Base-by-base conservation (phyloP, 1,140 invertebrate species). In the Diorhabda sublineata region DNA sequence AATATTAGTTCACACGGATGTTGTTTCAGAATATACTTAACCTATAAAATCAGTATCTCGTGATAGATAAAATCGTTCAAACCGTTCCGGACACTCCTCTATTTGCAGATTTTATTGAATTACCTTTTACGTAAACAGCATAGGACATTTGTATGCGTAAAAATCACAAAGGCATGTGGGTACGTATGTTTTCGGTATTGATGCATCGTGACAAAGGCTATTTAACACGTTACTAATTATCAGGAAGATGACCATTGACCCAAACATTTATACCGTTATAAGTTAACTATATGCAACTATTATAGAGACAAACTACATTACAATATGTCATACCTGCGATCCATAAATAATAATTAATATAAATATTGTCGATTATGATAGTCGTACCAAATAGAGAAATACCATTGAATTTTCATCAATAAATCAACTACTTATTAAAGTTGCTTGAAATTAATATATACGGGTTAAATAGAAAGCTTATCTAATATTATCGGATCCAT, bases 231-330 rank as follows among this genome's bases (percentile, higher is more conserved):
- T 44, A 45, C 61, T 62, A 62, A 62, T 62, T 62, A 44, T 44
- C 42, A 11, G 7, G 61, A 44, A 44, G 42, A n/a, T 62, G 61
- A 62, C 61, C 61, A 44, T 11, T 62, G 61, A 62, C 61, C 61
- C 61, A 62, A 45, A 62, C 42, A 62, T 44, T n/a, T 42, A n/a
- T 44, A 62, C 61, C 61, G 61, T 62, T 62, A 62, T 44, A 45
- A 62, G 9, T 44, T 62, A 62, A 62, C 61, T 43, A 62, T 62
- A 62, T 62, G 61, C 61, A 62, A 62, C 42, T 4, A 26, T 52
- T 52, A 4, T 52, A 52, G n/a, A 52, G n/a, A 52, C 47, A 52
- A 52, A 52, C 47, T 52, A 52, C 6, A 52, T 52, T 52, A 52
- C n/a, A 26, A 26, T 26, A 26, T 26, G 26, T 26, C 26, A 26